Conservation (phyloP, 2,113 vertebrate species). For the Myanophis thanlyinensis region DNA sequence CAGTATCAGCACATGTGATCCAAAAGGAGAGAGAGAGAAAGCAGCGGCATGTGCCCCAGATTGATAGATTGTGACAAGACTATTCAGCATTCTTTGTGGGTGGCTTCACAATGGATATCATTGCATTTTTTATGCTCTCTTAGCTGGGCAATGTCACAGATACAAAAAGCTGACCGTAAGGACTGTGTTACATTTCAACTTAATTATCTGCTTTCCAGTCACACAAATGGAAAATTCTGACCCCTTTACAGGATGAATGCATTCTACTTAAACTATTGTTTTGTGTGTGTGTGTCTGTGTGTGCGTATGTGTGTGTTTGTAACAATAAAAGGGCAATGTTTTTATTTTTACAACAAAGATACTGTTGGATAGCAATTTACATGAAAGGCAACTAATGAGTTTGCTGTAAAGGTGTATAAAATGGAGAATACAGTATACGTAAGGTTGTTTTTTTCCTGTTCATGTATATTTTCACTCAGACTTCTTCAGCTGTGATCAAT, state of each 20-base stretch:
- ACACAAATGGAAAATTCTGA: neutral
- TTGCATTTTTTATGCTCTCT: conserved; percentile 11
- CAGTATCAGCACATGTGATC: too few species aligned
- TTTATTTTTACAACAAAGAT: conserved; percentile 17
- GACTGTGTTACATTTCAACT: conserved; percentile 11
- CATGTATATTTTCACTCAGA: conserved; percentile 7
- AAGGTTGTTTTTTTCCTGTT: conserved; percentile 11
- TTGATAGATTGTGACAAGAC: neutral
- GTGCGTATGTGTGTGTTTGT: neutral
- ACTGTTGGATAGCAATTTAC: neutral
- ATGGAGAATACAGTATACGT: conserved; percentile 3
- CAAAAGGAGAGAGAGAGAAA: neutral
- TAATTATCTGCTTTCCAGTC: conserved; percentile 16
- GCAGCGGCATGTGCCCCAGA: neutral
- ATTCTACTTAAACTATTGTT: neutral
- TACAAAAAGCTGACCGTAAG: conserved; percentile 18
- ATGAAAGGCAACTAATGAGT: neutral
- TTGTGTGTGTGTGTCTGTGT: neutral
- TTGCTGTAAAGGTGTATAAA: conserved; percentile 8
- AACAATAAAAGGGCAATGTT: neutral
- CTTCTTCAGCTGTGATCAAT: neutral
- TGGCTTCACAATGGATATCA: neutral
- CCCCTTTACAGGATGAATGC: neutral
- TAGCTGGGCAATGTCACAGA: conserved; percentile 14
- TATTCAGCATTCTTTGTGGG: neutral